Evolutionary conservation across 2,888 invertebrate species (phyloP).

Genomic region (Drosophila rellima): DNA sequence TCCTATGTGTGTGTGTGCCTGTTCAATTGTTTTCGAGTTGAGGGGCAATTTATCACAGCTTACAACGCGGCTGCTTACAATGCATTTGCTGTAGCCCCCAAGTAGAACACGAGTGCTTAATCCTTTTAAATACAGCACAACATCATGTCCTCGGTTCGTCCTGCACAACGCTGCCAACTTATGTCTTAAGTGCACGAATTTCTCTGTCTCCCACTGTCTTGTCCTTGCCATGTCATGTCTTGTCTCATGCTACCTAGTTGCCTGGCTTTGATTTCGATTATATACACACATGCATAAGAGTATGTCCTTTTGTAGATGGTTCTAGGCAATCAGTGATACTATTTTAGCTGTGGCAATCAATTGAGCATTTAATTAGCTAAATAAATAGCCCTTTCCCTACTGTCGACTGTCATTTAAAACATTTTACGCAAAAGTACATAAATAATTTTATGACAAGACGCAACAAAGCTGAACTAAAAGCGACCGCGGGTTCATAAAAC

Average conservation of each 20-base stretch:
- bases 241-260: constrained; percentile 5
- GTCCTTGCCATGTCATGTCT: constrained; percentile 8
- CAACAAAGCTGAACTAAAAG: constrained; percentile 54
- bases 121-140: constrained; percentile 77
- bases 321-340: constrained; percentile 13
- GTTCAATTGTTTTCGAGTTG: constrained; percentile 75
- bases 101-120: constrained; percentile 69
- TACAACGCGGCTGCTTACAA: constrained; percentile 67
- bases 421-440: constrained; percentile 56
- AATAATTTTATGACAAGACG: constrained; percentile 69
- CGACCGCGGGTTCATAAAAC: constrained; percentile 39
- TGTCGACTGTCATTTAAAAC: constrained; percentile 42
- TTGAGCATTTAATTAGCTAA: constrained; percentile 54
- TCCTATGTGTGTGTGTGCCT: constrained; percentile 9
- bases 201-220: constrained; percentile 7
- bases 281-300: not conserved
- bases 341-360: constrained; percentile 34
- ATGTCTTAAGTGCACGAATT: constrained; percentile 23
- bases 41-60: constrained; percentile 82
- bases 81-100: constrained; percentile 61
- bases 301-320: not conserved
- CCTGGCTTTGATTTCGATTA: not conserved
- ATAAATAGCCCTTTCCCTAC: constrained; percentile 34
- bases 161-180: constrained; percentile 46
- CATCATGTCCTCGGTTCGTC: constrained; percentile 48